Conservation (phyloP, 1,140 invertebrate species). For the Trachelipus rathkii region DNA sequence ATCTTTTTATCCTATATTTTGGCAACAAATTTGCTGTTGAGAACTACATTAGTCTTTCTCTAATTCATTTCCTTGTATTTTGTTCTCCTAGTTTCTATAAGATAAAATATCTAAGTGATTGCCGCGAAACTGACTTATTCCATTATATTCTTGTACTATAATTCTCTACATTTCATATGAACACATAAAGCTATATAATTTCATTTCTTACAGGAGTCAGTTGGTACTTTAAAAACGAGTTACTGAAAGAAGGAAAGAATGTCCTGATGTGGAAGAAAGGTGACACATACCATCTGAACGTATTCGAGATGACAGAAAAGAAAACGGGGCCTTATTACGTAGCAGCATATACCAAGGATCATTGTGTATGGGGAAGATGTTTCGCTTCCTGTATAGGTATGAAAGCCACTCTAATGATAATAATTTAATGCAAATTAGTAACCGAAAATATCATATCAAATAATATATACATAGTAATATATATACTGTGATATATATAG, state of each 20-base stretch:
- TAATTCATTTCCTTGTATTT: too few relatives aligned
- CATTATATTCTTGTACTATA: background rate
- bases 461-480: too few relatives aligned
- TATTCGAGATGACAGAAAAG: slow-evolving; percentile 19
- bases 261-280: slow-evolving; percentile 30
- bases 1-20: too few relatives aligned
- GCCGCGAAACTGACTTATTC: too few relatives aligned
- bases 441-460: too few relatives aligned
- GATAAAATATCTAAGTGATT: too few relatives aligned
- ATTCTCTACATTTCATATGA: too few relatives aligned
- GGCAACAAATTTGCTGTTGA: too few relatives aligned
- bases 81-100: too few relatives aligned
- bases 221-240: slow-evolving; percentile 38
- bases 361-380: slow-evolving; percentile 41
- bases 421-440: too few relatives aligned
- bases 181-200: background rate
- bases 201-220: slow-evolving; percentile 33
- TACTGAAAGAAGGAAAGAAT: slow-evolving; percentile 23
- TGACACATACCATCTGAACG: slow-evolving; percentile 30
- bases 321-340: slow-evolving; percentile 30
- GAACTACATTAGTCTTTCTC: too few relatives aligned
- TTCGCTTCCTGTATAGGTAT: slow-evolving; percentile 32
- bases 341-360: slow-evolving; percentile 37
- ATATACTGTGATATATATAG: too few relatives aligned
- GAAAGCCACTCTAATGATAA: background rate